phyloP scores from a whole-genome alignment of 30 jellyfish, hydroid and myxozoan species.

The Aurelia aurita region DNA sequence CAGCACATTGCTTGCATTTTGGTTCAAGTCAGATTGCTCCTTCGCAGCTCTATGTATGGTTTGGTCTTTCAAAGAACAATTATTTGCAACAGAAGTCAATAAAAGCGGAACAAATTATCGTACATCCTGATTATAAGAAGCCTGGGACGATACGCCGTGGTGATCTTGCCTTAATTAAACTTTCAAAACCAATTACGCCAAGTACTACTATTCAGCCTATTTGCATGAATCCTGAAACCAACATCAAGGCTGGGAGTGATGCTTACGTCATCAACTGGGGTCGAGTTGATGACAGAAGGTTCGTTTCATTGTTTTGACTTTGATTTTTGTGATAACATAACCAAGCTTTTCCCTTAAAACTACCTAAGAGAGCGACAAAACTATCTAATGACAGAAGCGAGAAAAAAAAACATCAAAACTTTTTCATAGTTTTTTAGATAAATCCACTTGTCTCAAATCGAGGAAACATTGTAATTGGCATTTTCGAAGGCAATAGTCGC shows the following conservation, averaged over 20 bases:
- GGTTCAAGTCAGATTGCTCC: conserved; percentile 33
- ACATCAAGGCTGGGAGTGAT: background rate
- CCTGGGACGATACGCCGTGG: background rate
- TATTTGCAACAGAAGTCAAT: background rate
- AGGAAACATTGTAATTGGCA: too few species aligned
- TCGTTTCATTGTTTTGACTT: background rate
- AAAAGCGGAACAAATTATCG: conserved; percentile 18
- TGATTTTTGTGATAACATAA: background rate
- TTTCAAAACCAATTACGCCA: conserved; percentile 33
- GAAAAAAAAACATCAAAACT: too few species aligned
- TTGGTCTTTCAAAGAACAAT: background rate
- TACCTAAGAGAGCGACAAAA: too few species aligned
- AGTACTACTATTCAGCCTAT: conserved; percentile 49
- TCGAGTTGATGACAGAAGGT: conserved; percentile 54
- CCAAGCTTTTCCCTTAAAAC: too few species aligned
- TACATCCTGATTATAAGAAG: conserved; percentile 43
- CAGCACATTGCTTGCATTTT: conserved; percentile 82
- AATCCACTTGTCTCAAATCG: too few species aligned
- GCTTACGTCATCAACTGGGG: conserved; percentile 63
- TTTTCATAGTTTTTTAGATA: too few species aligned
- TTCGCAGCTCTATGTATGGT: conserved; percentile 20
- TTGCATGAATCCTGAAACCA: conserved; percentile 20
- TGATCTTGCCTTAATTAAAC: conserved; percentile 60
- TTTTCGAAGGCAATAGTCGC: too few species aligned
- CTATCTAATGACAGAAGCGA: too few species aligned